These are phyloP conservation scores for Romanogobio albipinnatus DNA, from an alignment of 2,113 vertebrate species.

Conservation along the genomic window DNA sequence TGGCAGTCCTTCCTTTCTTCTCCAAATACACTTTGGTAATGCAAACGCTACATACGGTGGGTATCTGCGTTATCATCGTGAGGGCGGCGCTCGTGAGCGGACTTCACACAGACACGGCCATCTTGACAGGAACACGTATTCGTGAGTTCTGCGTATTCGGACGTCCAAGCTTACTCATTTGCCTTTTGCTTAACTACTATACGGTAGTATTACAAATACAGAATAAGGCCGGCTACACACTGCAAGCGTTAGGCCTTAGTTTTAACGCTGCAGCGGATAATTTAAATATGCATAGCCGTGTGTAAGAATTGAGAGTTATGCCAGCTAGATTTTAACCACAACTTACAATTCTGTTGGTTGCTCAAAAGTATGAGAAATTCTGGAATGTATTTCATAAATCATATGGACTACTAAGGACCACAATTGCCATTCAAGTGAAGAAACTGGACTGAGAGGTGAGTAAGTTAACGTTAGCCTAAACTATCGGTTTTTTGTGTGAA, in stretches of 20 bases:
- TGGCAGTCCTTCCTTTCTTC: not conserved
- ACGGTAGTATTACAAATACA: not conserved
- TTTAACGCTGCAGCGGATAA: not conserved
- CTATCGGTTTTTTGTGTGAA: not conserved
- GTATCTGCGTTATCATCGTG: not conserved
- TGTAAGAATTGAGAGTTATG: not conserved
- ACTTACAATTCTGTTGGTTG: not conserved
- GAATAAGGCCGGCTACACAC: no score
- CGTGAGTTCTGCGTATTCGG: not conserved
- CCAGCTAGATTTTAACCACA: not conserved
- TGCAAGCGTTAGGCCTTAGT: no score
- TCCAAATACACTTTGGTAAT: no score
- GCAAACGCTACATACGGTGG: not conserved
- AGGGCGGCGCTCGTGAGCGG: not conserved
- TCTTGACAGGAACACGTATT: not conserved
- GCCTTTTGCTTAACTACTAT: not conserved
- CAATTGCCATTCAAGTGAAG: not conserved
- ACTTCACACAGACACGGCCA: not conserved
- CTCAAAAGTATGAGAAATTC: not conserved
- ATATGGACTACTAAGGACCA: not conserved
- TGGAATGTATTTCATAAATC: not conserved
- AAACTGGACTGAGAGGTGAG: not conserved
- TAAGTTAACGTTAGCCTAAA: no score
- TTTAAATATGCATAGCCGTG: not conserved
- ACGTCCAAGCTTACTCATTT: not conserved